A percentile compares a stretch with the other conserved stretches of the same genome.
Evolutionary conservation across 1,140 invertebrate species (phyloP).

Genomic region (Sycophila sp.): DNA sequence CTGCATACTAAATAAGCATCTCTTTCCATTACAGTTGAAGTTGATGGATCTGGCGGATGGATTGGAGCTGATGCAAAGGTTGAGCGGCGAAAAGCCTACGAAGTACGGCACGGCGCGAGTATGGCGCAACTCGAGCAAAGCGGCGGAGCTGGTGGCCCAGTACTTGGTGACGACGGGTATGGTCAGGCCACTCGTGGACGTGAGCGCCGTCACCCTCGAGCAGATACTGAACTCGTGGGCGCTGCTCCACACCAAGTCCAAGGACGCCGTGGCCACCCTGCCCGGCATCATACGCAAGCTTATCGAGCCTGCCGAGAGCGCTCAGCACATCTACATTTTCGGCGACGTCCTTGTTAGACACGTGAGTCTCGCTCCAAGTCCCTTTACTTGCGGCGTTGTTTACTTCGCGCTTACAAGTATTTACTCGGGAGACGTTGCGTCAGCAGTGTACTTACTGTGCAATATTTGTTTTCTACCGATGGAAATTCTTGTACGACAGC

Average conservation of each 20-base stretch:
- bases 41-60: constrained; percentile 65
- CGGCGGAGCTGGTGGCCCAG: constrained; percentile 65
- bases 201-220: constrained; percentile 66
- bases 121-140: constrained; percentile 66
- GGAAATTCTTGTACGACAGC: too few relatives aligned
- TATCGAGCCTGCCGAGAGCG: constrained; percentile 68
- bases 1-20: too few relatives aligned
- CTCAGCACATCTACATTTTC: constrained; percentile 70
- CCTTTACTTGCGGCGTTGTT: too few relatives aligned
- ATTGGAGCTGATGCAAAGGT: constrained; percentile 62
- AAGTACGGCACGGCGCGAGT: constrained; percentile 64
- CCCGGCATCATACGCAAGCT: constrained; percentile 68
- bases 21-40: constrained; percentile 65
- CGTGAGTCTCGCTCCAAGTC: constrained; percentile 56
- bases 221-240: constrained; percentile 64
- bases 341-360: constrained; percentile 68
- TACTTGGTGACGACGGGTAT: constrained; percentile 67
- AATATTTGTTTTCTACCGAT: too few relatives aligned
- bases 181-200: constrained; percentile 66
- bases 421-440: too few relatives aligned
- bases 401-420: too few relatives aligned
- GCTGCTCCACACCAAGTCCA: constrained; percentile 58
- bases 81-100: constrained; percentile 61
- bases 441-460: too few relatives aligned
- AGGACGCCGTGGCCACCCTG: constrained; percentile 58